Conservation (phyloP, 2,888 invertebrate genomes). For the Meteorus cinctellus region DNA sequence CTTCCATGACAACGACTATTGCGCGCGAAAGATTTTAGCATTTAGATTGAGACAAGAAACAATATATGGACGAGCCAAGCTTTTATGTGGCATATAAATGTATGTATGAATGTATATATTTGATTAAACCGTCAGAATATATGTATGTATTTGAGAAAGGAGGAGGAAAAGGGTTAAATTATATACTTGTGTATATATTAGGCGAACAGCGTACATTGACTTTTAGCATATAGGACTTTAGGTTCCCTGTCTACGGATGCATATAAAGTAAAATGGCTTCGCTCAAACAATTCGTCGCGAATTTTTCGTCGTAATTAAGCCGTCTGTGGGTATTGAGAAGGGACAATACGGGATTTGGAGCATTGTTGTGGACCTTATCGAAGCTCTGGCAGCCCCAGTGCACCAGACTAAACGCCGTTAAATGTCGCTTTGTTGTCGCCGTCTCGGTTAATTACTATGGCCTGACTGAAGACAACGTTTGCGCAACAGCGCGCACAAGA, state of each 20-base stretch:
- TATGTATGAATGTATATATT: not conserved
- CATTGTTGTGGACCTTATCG: constrained; percentile 67
- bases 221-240: constrained; percentile 12
- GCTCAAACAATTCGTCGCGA: constrained; percentile 58
- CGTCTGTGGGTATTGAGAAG: constrained; percentile 60
- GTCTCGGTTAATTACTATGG: constrained; percentile 67
- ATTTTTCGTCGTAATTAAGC: constrained; percentile 68
- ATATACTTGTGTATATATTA: not conserved
- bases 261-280: constrained; percentile 57
- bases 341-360: constrained; percentile 68
- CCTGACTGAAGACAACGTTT: constrained; percentile 43
- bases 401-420: constrained; percentile 63
- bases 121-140: not conserved
- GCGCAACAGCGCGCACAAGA: constrained; percentile 15
- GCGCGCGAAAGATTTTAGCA: constrained; percentile 25
- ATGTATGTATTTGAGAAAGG: constrained; percentile 2
- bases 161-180: not conserved
- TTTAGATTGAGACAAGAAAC: constrained; percentile 25
- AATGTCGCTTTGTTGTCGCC: constrained; percentile 66
- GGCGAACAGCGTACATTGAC: not conserved
- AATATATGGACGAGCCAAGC: not conserved
- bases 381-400: constrained; percentile 55
- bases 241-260: constrained; percentile 26
- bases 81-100: not conserved
- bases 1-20: constrained; percentile 1